Evolutionary conservation across 2,888 invertebrate species (phyloP).

Genomic region (Thera britannica): DNA sequence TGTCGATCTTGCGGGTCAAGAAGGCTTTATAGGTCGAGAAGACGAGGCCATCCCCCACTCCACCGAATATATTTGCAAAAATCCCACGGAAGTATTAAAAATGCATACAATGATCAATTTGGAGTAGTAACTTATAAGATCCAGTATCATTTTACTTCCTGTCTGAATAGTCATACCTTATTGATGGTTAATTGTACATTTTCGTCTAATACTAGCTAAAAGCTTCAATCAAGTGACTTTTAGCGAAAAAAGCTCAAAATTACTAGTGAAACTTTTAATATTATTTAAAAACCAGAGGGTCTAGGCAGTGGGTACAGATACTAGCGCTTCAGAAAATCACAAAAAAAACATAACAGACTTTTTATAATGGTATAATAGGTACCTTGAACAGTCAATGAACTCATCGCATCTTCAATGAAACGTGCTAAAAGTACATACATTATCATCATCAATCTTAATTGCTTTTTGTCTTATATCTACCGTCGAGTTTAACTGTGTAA

Average conservation of each 20-base stretch:
- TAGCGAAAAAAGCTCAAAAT: no score
- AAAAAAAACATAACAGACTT: neutral
- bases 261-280: no score
- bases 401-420: conserved; percentile 23
- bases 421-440: neutral
- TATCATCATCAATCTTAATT: conserved; percentile 38
- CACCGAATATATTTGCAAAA: conserved; percentile 56
- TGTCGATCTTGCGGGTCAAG: conserved; percentile 59
- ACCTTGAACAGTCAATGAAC: conserved; percentile 22
- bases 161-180: conserved; percentile 7
- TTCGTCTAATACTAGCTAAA: neutral
- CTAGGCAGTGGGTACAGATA: no score
- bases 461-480: conserved; percentile 25
- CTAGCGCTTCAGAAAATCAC: neutral
- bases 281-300: no score
- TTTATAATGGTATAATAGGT: neutral
- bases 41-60: conserved; percentile 76
- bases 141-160: conserved; percentile 27
- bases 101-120: conserved; percentile 39
- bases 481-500: neutral
- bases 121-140: conserved; percentile 21
- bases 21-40: conserved; percentile 71
- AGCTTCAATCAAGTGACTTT: no score
- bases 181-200: neutral
- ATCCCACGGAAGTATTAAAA: conserved; percentile 66